Conservation (phyloP, 2,888 invertebrate genomes). For the Pteria penguin region DNA sequence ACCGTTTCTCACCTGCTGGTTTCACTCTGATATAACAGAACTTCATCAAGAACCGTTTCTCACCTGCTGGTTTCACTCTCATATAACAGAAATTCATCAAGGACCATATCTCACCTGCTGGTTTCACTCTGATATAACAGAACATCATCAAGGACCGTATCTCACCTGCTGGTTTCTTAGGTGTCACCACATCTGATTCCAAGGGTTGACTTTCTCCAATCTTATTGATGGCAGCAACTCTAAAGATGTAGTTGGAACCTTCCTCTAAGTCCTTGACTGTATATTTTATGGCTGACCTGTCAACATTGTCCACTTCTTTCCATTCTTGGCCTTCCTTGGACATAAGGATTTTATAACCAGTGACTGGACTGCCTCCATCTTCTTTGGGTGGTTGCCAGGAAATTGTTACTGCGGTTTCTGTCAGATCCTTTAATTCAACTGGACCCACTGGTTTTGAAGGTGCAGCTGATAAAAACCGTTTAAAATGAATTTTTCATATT, state of each 20-base stretch:
- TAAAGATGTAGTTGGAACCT: slow-evolving; percentile 74
- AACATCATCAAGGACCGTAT: background rate
- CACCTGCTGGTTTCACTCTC: no score
- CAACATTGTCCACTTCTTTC: slow-evolving; percentile 95
- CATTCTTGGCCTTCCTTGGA: slow-evolving; percentile 88
- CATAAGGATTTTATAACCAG: slow-evolving; percentile 76
- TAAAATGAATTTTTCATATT: no score
- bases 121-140: no score
- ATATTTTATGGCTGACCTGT: slow-evolving; percentile 80
- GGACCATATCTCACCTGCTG: no score
- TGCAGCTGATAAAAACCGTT: no score
- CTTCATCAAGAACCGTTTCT: no score
- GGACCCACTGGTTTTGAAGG: slow-evolving; percentile 75
- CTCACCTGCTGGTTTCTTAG: slow-evolving; percentile 65
- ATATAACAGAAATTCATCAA: no score
- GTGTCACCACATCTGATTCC: slow-evolving; percentile 67
- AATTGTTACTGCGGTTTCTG: slow-evolving; percentile 67
- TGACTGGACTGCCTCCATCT: slow-evolving; percentile 78
- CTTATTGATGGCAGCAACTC: slow-evolving; percentile 78
- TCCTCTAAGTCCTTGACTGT: slow-evolving; percentile 71
- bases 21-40: no score
- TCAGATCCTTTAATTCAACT: slow-evolving; percentile 64
- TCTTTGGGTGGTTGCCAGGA: slow-evolving; percentile 80
- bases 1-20: no score
- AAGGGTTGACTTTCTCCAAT: slow-evolving; percentile 70